phyloP scores from a whole-genome alignment of 2,888 invertebrate species.

The Dynastes tityus region DNA sequence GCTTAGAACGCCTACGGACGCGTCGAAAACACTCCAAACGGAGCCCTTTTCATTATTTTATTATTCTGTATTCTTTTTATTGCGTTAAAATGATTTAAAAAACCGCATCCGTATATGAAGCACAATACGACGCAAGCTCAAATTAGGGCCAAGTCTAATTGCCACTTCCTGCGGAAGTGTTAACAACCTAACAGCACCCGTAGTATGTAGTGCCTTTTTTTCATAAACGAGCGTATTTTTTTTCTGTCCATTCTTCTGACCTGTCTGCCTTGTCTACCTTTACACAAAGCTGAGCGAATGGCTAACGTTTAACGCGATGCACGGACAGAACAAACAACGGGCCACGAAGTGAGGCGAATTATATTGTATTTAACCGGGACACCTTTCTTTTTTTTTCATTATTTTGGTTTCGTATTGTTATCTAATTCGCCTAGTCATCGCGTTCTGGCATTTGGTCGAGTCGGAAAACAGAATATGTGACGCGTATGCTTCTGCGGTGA shows the following conservation, averaged over 20 bases:
- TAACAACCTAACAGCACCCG: constrained; percentile 63
- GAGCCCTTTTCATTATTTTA: neutral
- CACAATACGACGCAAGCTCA: constrained; percentile 48
- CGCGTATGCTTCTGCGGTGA: too few species aligned
- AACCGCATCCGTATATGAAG: neutral
- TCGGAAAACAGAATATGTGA: too few species aligned
- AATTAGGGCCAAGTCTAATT: constrained; percentile 62
- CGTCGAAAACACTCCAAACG: neutral
- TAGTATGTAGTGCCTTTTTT: constrained; percentile 48
- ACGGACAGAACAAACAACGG: constrained; percentile 13
- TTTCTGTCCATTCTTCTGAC: neutral
- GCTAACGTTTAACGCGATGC: constrained; percentile 13
- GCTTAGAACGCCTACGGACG: neutral
- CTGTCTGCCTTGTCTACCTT: constrained; percentile 3
- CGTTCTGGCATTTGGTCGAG: constrained; percentile 36
- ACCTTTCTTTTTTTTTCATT: constrained; percentile 54
- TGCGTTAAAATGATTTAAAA: constrained; percentile 49
- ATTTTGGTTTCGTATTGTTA: constrained; percentile 56
- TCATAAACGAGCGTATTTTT: constrained; percentile 9
- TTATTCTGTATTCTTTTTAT: neutral
- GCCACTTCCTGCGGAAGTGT: constrained; percentile 63
- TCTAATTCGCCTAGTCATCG: constrained; percentile 62
- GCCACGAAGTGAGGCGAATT: constrained; percentile 60
- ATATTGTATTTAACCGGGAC: constrained; percentile 65
- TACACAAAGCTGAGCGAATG: constrained; percentile 3